These are phyloP conservation scores for Lepidocyrtoides sp. DNA, from an alignment of 2,888 invertebrate genomes.

Conservation along the genomic window DNA sequence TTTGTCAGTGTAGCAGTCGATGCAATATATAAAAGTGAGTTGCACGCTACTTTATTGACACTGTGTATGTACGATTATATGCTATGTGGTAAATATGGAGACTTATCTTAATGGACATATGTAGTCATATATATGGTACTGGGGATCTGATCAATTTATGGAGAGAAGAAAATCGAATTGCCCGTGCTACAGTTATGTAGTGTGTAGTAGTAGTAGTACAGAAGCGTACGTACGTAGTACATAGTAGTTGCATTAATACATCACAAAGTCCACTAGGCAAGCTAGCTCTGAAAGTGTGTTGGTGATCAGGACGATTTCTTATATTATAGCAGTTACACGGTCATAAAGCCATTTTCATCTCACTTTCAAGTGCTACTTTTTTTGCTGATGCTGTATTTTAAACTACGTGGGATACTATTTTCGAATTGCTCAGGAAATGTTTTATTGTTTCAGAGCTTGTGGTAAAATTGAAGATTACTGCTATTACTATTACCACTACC, in stretches of 20 bases:
- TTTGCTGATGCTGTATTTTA: conserved; percentile 69
- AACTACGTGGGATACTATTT: conserved; percentile 56
- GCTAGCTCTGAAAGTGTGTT: background rate
- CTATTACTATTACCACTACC: conserved; percentile 57
- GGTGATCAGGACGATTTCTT: conserved; percentile 39
- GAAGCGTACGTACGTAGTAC: background rate
- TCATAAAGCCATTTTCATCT: conserved; percentile 77
- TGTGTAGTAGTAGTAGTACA: background rate
- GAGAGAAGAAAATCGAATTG: conserved; percentile 59
- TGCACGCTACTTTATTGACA: background rate
- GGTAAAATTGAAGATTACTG: conserved; percentile 70
- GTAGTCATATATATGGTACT: too few relatives aligned
- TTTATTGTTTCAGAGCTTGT: conserved; percentile 72
- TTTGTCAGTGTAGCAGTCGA: background rate
- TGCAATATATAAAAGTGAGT: background rate
- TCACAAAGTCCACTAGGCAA: background rate
- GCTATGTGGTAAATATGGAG: conserved; percentile 30
- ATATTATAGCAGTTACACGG: conserved; percentile 34
- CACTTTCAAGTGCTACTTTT: conserved; percentile 66
- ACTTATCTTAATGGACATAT: conserved; percentile 8
- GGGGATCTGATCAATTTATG: conserved; percentile 65
- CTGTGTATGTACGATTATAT: background rate
- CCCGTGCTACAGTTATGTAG: background rate
- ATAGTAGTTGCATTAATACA: background rate
- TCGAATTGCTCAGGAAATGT: conserved; percentile 74